phyloP scores from a whole-genome alignment of 2,797 vertebrate species.

The Pristis pectinata region DNA sequence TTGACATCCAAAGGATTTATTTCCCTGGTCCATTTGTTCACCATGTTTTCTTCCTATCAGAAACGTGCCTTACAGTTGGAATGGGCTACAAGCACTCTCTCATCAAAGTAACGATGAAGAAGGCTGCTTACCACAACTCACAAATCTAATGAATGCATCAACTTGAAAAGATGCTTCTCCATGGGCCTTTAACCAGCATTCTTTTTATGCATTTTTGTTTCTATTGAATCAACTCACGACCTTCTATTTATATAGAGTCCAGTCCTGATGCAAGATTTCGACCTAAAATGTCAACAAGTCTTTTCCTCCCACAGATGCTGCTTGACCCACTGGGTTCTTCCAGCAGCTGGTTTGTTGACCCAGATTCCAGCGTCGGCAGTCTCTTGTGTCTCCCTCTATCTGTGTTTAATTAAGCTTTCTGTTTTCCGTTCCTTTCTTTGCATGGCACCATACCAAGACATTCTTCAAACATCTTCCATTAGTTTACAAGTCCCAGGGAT shows the following conservation, averaged over 20 bases:
- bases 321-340: too few relatives aligned
- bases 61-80: background rate
- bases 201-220: background rate
- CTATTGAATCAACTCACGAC: background rate
- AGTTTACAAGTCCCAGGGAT: background rate
- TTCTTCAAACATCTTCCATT: background rate
- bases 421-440: background rate
- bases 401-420: background rate
- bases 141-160: background rate
- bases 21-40: background rate
- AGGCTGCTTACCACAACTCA: background rate
- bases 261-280: too few relatives aligned
- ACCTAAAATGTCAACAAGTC: too few relatives aligned
- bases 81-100: background rate
- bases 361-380: too few relatives aligned
- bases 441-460: background rate
- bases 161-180: background rate
- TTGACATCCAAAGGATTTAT: background rate
- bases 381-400: background rate
- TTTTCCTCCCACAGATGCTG: too few relatives aligned
- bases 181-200: background rate
- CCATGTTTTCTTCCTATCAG: background rate
- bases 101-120: background rate
- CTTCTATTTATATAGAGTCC: too few relatives aligned
- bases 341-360: too few relatives aligned